phyloP scores from a whole-genome alignment of 2,797 vertebrate species.

The Zenarchopterus dispar region DNA sequence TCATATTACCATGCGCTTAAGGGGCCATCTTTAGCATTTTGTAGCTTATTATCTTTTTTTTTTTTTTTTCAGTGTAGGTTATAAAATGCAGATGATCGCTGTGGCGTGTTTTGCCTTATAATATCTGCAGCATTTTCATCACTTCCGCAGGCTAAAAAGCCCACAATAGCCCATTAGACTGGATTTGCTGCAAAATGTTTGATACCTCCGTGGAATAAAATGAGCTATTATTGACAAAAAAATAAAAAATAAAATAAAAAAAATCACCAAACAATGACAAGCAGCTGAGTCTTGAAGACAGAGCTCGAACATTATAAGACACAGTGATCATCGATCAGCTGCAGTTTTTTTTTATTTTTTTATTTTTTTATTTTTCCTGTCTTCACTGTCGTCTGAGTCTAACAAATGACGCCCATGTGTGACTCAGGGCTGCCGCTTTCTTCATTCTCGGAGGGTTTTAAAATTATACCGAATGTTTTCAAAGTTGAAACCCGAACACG shows the following conservation, averaged over 20 bases:
- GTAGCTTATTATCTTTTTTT: neutral
- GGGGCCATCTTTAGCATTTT: no score
- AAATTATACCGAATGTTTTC: conserved; percentile 17
- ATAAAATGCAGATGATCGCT: no score
- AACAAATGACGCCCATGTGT: conserved; percentile 6
- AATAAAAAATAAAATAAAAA: no score
- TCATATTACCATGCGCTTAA: no score
- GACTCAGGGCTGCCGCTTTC: neutral
- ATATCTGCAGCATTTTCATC: no score
- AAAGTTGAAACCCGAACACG: conserved; percentile 30
- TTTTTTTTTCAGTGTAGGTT: neutral
- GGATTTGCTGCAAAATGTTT: neutral
- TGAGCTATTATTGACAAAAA: neutral
- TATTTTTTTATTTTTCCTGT: no score
- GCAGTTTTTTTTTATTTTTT: no score
- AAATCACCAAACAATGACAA: neutral
- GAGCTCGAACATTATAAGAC: neutral
- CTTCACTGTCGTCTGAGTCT: neutral
- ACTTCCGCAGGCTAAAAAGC: no score
- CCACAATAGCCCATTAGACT: no score
- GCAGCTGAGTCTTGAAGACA: neutral
- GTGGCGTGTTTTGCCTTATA: no score
- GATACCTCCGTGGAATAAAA: neutral
- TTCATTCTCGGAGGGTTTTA: conserved; percentile 1
- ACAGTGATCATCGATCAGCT: no score